Conservation (phyloP, 2,797 vertebrate genomes). For the Meriones psammophilus region DNA sequence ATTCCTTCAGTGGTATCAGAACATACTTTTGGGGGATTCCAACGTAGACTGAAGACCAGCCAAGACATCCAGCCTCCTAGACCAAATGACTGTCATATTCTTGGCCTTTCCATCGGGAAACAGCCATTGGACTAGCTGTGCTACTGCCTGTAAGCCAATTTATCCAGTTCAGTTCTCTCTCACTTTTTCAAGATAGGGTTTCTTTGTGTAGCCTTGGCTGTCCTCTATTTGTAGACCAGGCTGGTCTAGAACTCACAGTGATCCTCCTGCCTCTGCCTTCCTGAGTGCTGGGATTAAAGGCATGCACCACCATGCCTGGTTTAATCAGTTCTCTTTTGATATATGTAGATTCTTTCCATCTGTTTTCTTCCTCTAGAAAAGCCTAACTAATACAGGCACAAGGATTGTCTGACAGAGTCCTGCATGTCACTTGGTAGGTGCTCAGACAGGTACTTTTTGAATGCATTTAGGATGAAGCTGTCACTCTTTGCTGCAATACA, state of each 20-base stretch:
- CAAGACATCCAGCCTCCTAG: neutral
- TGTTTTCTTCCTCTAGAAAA: neutral
- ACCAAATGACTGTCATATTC: neutral
- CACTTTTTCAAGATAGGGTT: too few relatives aligned
- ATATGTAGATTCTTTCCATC: neutral
- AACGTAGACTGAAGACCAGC: neutral
- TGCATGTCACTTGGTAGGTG: neutral
- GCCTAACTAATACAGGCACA: neutral
- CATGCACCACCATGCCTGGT: too few relatives aligned
- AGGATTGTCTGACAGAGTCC: neutral
- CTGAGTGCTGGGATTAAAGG: too few relatives aligned
- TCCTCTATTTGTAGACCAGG: too few relatives aligned
- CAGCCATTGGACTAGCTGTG: neutral
- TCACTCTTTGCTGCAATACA: neutral
- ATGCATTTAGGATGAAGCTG: neutral
- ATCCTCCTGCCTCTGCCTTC: too few relatives aligned
- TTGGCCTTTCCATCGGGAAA: neutral
- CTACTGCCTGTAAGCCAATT: neutral
- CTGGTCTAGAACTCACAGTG: too few relatives aligned
- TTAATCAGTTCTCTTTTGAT: neutral
- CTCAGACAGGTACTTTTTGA: neutral
- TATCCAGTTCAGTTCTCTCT: too few relatives aligned
- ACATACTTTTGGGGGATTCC: neutral
- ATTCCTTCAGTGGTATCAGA: neutral
- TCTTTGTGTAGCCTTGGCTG: too few relatives aligned